A percentile compares a stretch with the other conserved stretches of the same genome.
Evolutionary conservation across 2,113 vertebrate species (phyloP).

Genomic region (Micromys minutus): DNA sequence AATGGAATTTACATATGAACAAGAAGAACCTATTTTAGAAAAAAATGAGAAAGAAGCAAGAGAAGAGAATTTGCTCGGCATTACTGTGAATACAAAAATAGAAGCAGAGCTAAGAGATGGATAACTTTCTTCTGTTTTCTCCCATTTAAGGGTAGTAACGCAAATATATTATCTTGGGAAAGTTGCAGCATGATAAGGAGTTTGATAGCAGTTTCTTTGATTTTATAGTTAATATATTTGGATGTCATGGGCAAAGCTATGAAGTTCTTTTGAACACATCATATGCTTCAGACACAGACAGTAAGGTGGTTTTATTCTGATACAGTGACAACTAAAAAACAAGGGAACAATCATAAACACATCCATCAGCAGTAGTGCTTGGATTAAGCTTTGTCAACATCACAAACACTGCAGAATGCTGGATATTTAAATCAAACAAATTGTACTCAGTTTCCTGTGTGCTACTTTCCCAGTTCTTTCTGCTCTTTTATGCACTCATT

Average conservation of each 20-base stretch:
- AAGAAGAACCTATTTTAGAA: neutral
- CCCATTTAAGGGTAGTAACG: neutral
- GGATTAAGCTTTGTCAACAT: constrained; percentile 30
- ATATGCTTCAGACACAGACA: neutral
- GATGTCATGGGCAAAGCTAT: neutral
- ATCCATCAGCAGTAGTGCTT: neutral
- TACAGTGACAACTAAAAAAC: neutral
- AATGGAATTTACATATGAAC: neutral
- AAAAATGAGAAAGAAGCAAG: neutral
- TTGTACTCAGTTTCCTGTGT: constrained; percentile 50
- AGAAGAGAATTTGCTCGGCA: neutral
- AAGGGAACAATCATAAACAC: constrained; percentile 43
- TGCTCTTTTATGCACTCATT: constrained; percentile 54
- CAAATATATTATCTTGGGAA: neutral
- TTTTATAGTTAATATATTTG: neutral
- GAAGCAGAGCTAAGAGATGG: neutral
- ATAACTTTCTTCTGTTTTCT: neutral
- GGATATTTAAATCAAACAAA: neutral
- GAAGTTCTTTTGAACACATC: neutral
- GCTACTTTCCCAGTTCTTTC: constrained; percentile 5
- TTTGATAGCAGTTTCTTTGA: neutral
- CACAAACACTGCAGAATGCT: neutral
- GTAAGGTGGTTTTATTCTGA: rapidly evolving
- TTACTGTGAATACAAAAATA: neutral
- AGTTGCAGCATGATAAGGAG: neutral